These are phyloP conservation scores for Aplodontia rufa DNA, from an alignment of 2,113 vertebrate genomes.

Conservation along the genomic window DNA sequence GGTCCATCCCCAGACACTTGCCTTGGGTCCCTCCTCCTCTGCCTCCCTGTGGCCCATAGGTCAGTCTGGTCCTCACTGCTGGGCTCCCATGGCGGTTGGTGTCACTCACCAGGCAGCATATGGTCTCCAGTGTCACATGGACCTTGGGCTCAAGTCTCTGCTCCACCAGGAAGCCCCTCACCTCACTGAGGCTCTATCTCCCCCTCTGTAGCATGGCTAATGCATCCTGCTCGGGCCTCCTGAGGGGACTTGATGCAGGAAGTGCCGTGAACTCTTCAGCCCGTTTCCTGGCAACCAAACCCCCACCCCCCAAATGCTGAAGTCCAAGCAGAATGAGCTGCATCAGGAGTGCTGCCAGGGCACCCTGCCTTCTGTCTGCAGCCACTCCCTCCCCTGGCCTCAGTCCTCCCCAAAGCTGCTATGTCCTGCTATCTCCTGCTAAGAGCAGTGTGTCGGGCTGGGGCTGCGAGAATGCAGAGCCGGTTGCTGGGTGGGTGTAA, in stretches of 20 bases:
- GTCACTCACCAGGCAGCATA: rapidly evolving
- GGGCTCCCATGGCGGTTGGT: too few relatives aligned
- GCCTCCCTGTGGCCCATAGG: not conserved
- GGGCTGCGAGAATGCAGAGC: not conserved
- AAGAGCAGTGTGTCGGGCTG: not conserved
- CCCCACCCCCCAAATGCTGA: not conserved
- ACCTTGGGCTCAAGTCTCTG: not conserved
- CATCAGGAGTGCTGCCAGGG: not conserved
- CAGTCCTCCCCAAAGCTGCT: not conserved
- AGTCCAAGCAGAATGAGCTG: not conserved
- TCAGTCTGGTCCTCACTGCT: not conserved
- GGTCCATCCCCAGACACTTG: not conserved
- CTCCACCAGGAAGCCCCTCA: not conserved
- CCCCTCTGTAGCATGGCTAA: not conserved
- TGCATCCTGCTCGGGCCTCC: not conserved
- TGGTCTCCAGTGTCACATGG: not conserved
- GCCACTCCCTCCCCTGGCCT: not conserved
- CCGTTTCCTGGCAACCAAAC: not conserved
- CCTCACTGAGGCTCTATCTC: not conserved
- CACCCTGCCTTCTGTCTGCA: not conserved
- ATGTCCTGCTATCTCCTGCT: not conserved
- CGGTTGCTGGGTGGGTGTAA: not conserved
- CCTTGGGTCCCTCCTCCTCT: not conserved
- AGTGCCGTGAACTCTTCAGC: not conserved
- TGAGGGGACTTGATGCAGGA: not conserved